Base-by-base conservation (phyloP, 2,797 vertebrate species). In the Micromesistius poutassou region DNA sequence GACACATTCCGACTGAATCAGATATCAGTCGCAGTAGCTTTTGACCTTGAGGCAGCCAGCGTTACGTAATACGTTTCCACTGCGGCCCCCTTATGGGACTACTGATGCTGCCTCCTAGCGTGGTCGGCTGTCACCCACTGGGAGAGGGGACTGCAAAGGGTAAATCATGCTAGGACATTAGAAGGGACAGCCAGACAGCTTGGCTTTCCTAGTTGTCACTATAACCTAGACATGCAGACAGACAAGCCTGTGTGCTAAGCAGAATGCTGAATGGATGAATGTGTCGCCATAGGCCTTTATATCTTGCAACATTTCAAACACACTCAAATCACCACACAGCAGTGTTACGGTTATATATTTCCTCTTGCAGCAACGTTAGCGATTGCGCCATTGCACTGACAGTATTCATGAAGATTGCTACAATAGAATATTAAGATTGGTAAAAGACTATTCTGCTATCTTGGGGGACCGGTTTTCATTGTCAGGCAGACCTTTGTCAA, bases 41-140 rank as follows among this genome's bases (percentile, higher is more conserved):
- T 68, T 28, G 62, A 68, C 62, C 62, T 68, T 68, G n/a, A 68
- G 62, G 12, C 62, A 68, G 62, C 62, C 62, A 10, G 62, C 62
- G 25, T 68, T 68, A 68, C 62, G 62, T 28, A 68, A 68, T 9
- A 68, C 62, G 4, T 4, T 28, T 68, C 62, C n/a, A 68, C 62
- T 68, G 62, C 9, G 25, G n/a, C 2, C 16, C 62, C 62, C 55
- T 22, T 12, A 4, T 68, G 62, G 25, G 62, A 68, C 25, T 13
- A 68, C 62, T 68, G 62, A 62, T 62, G 55, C 55, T 28, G 62
- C 7, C 62, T 28, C 62, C 62, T 62, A 9, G 8, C 55, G 5
- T 10, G 55, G 22, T 1, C 3, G n/a, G n/a, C 55, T 62, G 55
- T 62, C 55, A 9, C n/a, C 8, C 55, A 62, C n/a, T n/a, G n/a